Base-by-base conservation (phyloP, 2,888 invertebrate genomes). In the Chymomyza amoena region DNA sequence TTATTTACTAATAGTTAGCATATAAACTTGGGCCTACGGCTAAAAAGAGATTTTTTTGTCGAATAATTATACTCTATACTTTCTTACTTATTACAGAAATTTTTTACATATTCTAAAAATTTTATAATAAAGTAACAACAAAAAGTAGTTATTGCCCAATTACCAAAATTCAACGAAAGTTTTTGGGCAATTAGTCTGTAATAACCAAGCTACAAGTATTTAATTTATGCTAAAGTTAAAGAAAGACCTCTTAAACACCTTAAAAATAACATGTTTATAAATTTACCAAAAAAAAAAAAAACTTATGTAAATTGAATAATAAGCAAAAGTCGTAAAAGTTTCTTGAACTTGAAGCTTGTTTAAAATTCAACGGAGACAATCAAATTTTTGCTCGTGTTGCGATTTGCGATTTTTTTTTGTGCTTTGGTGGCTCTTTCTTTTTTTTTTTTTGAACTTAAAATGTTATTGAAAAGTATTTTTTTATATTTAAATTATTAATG, bases 261-360 rank as follows among this genome's bases (percentile, higher is more conserved):
- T 13, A 13, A 45, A 45, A 45, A 13, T 13, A 45, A 45, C 39
- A 13, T 13, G 13, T 45, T 45, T 13, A 45, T 45, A 36, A 36
- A 36, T 13, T 45, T 13, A 13, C 10, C 39, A 45, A 45, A 45
- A 45, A 36, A 9, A 10, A 13, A 10, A 45, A 9, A 10, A 13
- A 10, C 13, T 45, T 45, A 13, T 45, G 39, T 3, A 70, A 76
- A 78, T 78, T 67, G 73, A 73, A 73, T 78, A 77, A 79, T 79
- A 75, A 79, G 68, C 66, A 51, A 65, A 73, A 65, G 66, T 63
- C 70, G 76, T 64, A 18, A 59, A 72, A 75, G 82, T 86, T 85
- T 77, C 71, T 83, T 85, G 78, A 83, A 83, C 83, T 83, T 73
- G 56, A 61, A 59, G 45, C 72, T 73, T 68, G 56, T 80, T 80